Percentiles rank a stretch among this genome's conserved stretches.
These are phyloP conservation scores for Carposina sasakii DNA, from an alignment of 1,140 invertebrate species.

Conservation along the genomic window DNA sequence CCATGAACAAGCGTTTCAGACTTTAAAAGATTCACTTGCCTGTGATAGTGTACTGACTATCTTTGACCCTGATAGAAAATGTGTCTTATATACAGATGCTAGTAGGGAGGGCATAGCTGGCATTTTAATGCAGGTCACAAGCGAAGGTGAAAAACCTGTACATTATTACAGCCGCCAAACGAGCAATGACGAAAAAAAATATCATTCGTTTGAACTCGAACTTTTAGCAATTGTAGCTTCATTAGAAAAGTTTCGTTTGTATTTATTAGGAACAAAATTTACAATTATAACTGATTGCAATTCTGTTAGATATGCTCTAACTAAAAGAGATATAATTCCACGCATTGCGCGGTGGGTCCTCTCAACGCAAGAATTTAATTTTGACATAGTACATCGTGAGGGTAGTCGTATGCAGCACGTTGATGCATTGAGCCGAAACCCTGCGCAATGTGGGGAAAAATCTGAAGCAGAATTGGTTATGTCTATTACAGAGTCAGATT, in stretches of 20 bases:
- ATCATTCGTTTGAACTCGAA: conserved; percentile 1
- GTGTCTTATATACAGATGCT: background rate
- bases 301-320: background rate
- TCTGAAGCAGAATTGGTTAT: background rate
- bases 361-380: conserved; percentile 14
- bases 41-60: background rate
- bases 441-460: conserved; percentile 1
- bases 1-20: background rate
- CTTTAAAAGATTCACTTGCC: background rate
- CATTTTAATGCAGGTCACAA: conserved; percentile 4
- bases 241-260: background rate
- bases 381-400: conserved; percentile 12
- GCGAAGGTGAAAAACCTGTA: background rate
- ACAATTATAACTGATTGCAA: background rate
- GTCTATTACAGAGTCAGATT: conserved; percentile 6
- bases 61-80: conserved; percentile 2
- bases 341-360: conserved; percentile 19
- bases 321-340: background rate
- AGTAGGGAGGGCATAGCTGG: background rate
- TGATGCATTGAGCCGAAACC: conserved; percentile 36
- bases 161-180: conserved; percentile 1
- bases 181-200: background rate
- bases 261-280: background rate
- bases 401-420: conserved; percentile 33
- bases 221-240: background rate